Percentiles rank a stretch among this genome's conserved stretches.
phyloP scores from a whole-genome alignment of 2,113 vertebrate genomes.

The Carlito syrichta region DNA sequence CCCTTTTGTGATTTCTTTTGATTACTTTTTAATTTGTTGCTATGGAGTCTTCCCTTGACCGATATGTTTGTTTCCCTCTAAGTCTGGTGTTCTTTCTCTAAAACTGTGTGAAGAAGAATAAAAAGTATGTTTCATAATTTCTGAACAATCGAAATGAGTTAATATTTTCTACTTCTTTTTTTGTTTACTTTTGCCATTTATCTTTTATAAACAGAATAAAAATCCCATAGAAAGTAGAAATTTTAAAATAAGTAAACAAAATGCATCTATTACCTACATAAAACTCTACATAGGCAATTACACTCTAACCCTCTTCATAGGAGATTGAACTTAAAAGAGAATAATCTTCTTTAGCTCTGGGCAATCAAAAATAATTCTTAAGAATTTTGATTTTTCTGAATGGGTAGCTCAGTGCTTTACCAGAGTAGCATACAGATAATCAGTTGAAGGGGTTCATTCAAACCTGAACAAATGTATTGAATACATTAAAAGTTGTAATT shows the following conservation, averaged over 20 bases:
- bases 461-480: background rate
- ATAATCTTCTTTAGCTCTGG: background rate
- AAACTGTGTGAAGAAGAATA: background rate
- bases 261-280: background rate
- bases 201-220: background rate
- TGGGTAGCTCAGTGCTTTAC: background rate
- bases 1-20: background rate
- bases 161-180: background rate
- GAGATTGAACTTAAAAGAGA: background rate
- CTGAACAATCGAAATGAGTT: background rate
- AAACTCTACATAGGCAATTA: background rate
- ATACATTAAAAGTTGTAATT: background rate
- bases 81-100: background rate
- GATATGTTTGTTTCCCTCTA: background rate
- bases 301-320: background rate
- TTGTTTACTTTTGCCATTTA: background rate
- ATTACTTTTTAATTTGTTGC: background rate
- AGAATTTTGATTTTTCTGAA: slow-evolving; percentile 29
- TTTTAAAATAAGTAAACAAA: background rate
- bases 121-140: background rate
- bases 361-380: slow-evolving; percentile 14
- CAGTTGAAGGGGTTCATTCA: background rate
- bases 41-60: background rate
- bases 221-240: background rate
- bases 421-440: background rate